Conservation (phyloP, 1,140 invertebrate genomes). For the Lineus longissimus region DNA sequence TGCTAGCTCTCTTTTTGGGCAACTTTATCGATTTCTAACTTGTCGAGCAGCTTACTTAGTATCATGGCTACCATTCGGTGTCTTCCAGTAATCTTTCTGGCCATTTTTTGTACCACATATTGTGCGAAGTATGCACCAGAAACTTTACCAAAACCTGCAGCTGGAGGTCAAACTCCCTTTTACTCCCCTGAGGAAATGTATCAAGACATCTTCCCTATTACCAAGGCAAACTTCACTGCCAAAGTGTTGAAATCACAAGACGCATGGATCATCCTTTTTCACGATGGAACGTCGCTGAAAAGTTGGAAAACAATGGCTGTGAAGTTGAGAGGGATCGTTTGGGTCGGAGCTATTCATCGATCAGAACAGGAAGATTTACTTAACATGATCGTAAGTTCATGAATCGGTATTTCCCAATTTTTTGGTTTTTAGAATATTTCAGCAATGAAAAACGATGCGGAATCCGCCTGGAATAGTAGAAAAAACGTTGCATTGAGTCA, state of each 20-base stretch:
- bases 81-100: too few species aligned
- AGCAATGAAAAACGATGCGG: too few species aligned
- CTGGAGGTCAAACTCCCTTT: neutral
- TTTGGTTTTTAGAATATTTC: too few species aligned
- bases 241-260: slow-evolving; percentile 28
- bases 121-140: too few species aligned
- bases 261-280: slow-evolving; percentile 38
- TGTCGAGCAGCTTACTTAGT: too few species aligned
- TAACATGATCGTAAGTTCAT: slow-evolving; percentile 23
- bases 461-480: too few species aligned
- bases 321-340: slow-evolving; percentile 29
- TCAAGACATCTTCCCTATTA: slow-evolving; percentile 32
- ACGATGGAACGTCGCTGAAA: slow-evolving; percentile 26
- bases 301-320: slow-evolving; percentile 37
- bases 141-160: neutral
- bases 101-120: too few species aligned
- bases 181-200: slow-evolving; percentile 20
- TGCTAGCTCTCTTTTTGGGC: too few species aligned
- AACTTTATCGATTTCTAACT: too few species aligned
- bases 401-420: neutral
- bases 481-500: too few species aligned
- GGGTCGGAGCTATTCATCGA: slow-evolving; percentile 34
- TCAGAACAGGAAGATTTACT: slow-evolving; percentile 25
- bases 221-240: slow-evolving; percentile 29
- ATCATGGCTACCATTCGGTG: too few species aligned